These are phyloP conservation scores for Onychostoma macrolepis DNA, from an alignment of 2,113 vertebrate genomes.

Conservation along the genomic window DNA sequence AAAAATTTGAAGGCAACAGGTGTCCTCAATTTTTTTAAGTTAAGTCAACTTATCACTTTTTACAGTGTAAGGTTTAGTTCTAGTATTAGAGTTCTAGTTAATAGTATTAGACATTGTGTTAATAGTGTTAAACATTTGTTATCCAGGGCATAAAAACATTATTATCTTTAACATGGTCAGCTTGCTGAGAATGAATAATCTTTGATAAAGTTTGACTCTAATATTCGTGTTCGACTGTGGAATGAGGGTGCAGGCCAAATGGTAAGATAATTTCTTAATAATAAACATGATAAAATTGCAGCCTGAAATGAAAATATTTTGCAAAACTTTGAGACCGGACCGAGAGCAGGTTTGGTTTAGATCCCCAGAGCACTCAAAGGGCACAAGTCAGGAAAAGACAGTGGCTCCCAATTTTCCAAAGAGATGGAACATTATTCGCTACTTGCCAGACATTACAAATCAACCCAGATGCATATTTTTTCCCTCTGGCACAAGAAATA, in stretches of 20 bases:
- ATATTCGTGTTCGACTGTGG: not conserved
- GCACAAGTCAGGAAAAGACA: conserved; percentile 18
- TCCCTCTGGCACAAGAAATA: conserved; percentile 30
- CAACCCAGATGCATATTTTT: conserved; percentile 28
- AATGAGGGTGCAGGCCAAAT: not conserved
- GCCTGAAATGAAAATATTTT: conserved; percentile 1
- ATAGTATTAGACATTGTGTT: not conserved
- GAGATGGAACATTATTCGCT: conserved; percentile 35
- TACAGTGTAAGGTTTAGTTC: not conserved
- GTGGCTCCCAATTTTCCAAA: conserved; percentile 40
- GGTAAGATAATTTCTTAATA: conserved; percentile 1
- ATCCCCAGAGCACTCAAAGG: conserved; percentile 16
- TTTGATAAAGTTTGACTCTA: conserved; percentile 21
- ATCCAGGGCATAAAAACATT: not conserved
- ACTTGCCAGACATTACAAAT: conserved; percentile 31
- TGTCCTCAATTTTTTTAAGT: too few relatives aligned
- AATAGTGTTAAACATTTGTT: not conserved
- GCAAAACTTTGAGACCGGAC: conserved; percentile 3
- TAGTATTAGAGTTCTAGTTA: too few relatives aligned
- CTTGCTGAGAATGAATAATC: not conserved
- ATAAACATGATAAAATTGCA: conserved; percentile 55
- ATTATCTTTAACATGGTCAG: not conserved
- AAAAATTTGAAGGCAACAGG: too few relatives aligned
- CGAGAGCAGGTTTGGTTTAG: conserved; percentile 38
- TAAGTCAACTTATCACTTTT: too few relatives aligned